phyloP scores from a whole-genome alignment of 2,797 vertebrate genomes.

The Tauraco hartlaubi region DNA sequence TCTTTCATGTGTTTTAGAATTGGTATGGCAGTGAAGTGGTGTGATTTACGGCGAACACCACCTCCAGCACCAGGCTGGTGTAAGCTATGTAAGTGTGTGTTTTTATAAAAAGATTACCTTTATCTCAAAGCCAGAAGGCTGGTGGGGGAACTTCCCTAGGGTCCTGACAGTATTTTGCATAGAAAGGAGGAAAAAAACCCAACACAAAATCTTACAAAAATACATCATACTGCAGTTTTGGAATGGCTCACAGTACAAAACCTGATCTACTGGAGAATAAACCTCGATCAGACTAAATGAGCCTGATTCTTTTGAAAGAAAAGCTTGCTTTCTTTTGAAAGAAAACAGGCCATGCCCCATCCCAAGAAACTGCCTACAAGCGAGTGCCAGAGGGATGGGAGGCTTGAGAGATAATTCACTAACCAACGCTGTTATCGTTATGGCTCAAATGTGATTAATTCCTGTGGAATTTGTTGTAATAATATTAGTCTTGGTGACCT shows the following conservation, averaged over 20 bases:
- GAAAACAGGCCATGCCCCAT: background rate
- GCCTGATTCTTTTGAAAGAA: background rate
- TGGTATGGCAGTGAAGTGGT: background rate
- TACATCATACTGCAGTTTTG: background rate
- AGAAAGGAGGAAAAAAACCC: background rate
- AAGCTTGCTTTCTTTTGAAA: background rate
- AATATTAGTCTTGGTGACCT: conserved; percentile 43
- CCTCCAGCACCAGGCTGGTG: background rate
- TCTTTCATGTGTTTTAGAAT: background rate
- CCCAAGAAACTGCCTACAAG: background rate
- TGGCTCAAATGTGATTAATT: conserved; percentile 34
- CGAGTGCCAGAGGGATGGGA: background rate
- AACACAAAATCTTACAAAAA: background rate
- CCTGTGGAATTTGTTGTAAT: conserved; percentile 42
- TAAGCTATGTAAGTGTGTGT: background rate
- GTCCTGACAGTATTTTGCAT: background rate
- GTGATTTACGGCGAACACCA: background rate
- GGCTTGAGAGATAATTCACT: background rate
- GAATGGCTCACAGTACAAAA: background rate
- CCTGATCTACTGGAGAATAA: background rate
- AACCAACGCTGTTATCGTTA: background rate
- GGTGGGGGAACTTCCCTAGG: background rate
- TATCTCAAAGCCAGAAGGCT: conserved; percentile 20
- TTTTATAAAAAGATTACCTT: conserved; percentile 35
- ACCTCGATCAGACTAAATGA: background rate